These are phyloP conservation scores for Brevipalpus yothersi DNA, from an alignment of 1,140 invertebrate species.

Conservation along the genomic window DNA sequence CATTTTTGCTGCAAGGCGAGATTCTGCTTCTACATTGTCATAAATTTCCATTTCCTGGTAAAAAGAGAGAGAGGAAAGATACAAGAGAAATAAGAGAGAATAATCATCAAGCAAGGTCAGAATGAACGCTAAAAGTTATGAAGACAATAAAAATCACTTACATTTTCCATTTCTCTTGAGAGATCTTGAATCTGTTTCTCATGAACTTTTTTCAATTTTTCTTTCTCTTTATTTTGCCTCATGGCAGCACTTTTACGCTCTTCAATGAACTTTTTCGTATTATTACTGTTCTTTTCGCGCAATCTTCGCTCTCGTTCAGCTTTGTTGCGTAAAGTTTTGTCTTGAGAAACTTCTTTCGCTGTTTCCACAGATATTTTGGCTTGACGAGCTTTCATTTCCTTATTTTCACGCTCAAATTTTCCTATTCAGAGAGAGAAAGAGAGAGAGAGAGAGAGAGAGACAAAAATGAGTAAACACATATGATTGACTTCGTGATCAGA, in stretches of 20 bases:
- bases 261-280: conserved; percentile 96
- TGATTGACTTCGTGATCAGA: no score
- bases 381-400: conserved; percentile 84
- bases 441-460: no score
- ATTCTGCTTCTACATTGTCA: conserved; percentile 78
- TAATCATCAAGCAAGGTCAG: background rate
- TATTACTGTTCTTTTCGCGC: conserved; percentile 91
- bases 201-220: conserved; percentile 72
- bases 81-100: background rate
- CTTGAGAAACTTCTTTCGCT: conserved; percentile 73
- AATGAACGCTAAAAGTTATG: background rate
- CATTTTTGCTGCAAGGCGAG: conserved; percentile 60
- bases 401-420: conserved; percentile 65
- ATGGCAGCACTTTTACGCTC: conserved; percentile 65
- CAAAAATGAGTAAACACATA: no score
- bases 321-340: conserved; percentile 89
- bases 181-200: conserved; percentile 45
- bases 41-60: conserved; percentile 76
- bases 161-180: conserved; percentile 10
- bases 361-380: conserved; percentile 91
- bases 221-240: conserved; percentile 75
- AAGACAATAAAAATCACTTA: background rate
- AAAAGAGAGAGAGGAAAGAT: conserved; percentile 14
- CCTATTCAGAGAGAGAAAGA: background rate
- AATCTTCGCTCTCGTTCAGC: conserved; percentile 71